phyloP scores from a whole-genome alignment of 2,888 invertebrate species.

The Conus canariensis region DNA sequence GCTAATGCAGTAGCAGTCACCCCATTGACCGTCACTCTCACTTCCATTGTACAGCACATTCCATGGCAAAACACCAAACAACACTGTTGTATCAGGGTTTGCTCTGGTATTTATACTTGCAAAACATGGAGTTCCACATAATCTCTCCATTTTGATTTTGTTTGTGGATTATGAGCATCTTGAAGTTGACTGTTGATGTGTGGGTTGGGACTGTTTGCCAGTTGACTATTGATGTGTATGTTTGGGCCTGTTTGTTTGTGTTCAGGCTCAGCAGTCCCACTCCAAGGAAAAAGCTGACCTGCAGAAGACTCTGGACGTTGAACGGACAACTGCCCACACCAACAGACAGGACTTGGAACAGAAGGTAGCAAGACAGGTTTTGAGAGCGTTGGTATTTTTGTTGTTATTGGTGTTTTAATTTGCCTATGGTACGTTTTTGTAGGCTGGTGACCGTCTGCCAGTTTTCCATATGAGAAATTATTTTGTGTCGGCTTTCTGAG shows the following conservation, averaged over 20 bases:
- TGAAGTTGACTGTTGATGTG: background rate
- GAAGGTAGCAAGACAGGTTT: constrained; percentile 50
- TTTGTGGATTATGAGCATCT: background rate
- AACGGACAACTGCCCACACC: constrained; percentile 41
- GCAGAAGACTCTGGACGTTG: constrained; percentile 47
- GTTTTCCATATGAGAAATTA: too few relatives aligned
- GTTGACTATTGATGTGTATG: background rate
- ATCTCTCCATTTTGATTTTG: too few relatives aligned
- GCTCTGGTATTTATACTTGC: background rate
- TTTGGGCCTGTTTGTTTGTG: background rate
- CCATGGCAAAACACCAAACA: background rate
- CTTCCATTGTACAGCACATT: background rate
- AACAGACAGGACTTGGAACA: constrained; percentile 50
- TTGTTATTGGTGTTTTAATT: too few relatives aligned
- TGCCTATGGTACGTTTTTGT: too few relatives aligned
- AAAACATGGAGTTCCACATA: too few relatives aligned
- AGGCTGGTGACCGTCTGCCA: too few relatives aligned
- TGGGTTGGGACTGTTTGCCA: background rate
- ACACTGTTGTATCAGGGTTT: background rate
- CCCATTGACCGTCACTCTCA: too few relatives aligned
- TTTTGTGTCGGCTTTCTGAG: too few relatives aligned
- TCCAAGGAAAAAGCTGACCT: constrained; percentile 45
- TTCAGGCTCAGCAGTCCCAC: constrained; percentile 48
- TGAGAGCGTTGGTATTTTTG: too few relatives aligned
- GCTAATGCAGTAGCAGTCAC: too few relatives aligned